Conservation (phyloP, 2,797 vertebrate genomes). For the Arvicola amphibius region DNA sequence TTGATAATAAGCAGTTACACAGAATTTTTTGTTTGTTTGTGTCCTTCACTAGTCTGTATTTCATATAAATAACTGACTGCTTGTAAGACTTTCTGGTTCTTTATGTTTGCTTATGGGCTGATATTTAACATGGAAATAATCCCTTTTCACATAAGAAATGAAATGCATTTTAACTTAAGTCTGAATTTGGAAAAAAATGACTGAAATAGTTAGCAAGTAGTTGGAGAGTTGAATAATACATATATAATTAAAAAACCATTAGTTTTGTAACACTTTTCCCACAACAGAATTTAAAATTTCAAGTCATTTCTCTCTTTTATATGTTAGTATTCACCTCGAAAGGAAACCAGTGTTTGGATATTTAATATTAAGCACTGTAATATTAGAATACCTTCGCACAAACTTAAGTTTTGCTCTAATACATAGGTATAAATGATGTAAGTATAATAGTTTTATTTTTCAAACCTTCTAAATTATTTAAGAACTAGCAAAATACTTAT, state of each 20-base stretch:
- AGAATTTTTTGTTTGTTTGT: not conserved
- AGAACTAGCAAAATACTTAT: not conserved
- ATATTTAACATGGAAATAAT: not conserved
- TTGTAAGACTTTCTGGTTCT: not conserved
- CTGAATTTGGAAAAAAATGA: not conserved
- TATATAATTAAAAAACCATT: not conserved
- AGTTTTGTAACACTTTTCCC: not conserved
- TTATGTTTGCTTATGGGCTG: not conserved
- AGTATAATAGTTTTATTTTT: not conserved
- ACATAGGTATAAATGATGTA: not conserved
- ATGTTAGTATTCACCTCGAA: not conserved
- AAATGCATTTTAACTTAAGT: not conserved
- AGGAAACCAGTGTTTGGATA: not conserved
- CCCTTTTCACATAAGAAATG: not conserved
- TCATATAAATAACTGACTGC: not conserved
- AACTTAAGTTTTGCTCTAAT: not conserved
- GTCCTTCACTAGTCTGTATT: not conserved
- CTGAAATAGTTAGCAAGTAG: not conserved
- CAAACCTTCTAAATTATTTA: not conserved
- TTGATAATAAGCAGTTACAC: not conserved
- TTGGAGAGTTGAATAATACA: not conserved
- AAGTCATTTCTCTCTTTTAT: not conserved
- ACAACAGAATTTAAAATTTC: not conserved
- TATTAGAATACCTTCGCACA: not conserved
- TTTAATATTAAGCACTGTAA: not conserved